Conservation (phyloP, 2,888 invertebrate species). For the Hirtodrosophila confusa region DNA sequence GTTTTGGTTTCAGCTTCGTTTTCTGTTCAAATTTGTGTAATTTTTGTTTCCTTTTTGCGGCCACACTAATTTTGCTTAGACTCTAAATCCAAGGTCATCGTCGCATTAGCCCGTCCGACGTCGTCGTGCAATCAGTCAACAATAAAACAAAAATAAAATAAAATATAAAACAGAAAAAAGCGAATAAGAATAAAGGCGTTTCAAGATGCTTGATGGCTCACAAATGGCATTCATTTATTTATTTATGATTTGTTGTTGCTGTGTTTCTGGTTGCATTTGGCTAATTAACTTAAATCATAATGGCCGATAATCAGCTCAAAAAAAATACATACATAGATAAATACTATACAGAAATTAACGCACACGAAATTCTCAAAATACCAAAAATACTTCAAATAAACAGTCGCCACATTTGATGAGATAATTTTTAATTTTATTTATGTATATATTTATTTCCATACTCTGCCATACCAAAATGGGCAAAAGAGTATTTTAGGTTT, state of each 20-base stretch:
- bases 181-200: constrained; percentile 33
- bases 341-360: constrained; percentile 28
- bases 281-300: constrained; percentile 39
- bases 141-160: constrained; percentile 23
- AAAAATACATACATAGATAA: background rate
- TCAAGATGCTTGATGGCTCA: constrained; percentile 39
- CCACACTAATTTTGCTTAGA: constrained; percentile 46
- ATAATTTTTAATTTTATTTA: constrained; percentile 71
- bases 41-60: constrained; percentile 9
- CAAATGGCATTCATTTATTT: constrained; percentile 43
- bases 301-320: constrained; percentile 37
- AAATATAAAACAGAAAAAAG: background rate
- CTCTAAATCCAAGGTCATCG: constrained; percentile 65
- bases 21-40: constrained; percentile 3
- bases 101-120: constrained; percentile 53
- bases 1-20: constrained; percentile 48
- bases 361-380: constrained; percentile 27
- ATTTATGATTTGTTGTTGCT: constrained; percentile 32
- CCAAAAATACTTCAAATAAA: constrained; percentile 45
- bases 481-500: too few species aligned
- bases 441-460: constrained; percentile 25
- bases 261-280: constrained; percentile 33
- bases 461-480: too few species aligned
- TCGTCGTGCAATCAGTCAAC: constrained; percentile 53
- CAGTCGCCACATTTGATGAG: constrained; percentile 64